Evolutionary conservation across 2,888 invertebrate species (phyloP), one percentile per base, ranked within the genome.

Genomic region (Aspidiotus rigidus): DNA sequence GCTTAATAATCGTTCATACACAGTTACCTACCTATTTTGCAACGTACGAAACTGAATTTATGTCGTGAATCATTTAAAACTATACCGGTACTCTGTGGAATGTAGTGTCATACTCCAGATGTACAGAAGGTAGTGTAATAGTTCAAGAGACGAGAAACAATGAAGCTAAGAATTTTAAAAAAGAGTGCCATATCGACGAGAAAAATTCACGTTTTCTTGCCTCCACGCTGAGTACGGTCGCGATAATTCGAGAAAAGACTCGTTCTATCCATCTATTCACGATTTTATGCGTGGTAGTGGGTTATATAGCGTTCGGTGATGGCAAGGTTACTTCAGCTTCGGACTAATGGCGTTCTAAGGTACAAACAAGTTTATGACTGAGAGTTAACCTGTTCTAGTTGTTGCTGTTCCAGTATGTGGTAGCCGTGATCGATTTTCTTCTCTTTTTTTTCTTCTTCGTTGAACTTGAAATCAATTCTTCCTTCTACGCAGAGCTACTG

Each of bases 271-370:
- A 49, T 49, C n/a, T 6, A 49, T 49, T 49, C n/a, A 11, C 49
- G 49, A 49, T 49, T 49, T 49, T 49, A 49, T 49, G 49, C 49
- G 49, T 49, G n/a, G 49, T 49, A 49, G 49, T 49, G 10, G 49
- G 49, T 13, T 49, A 49, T 49, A n/a, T 49, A 49, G 49, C n/a
- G 49, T 49, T 49, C n/a, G 49, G 49, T 49, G n/a, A 49, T n/a
- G n/a, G 49, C 49, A 49, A 49, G 49, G 49, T 49, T 49, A 49
- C n/a, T 49, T n/a, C n/a, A 3, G 11, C 11, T 49, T n/a, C 49
- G 49, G 49, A 49, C 6, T 49, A 49, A 49, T 49, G 49, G n/a
- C 49, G 49, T n/a, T 49, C 3, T 49, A 49, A 49, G 10, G 49
- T 49, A 49, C 49, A 49, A 49, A 49, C 49, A n/a, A 49, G 49